These are phyloP conservation scores for Spicauda simplicius DNA, from an alignment of 2,888 invertebrate genomes.

Conservation along the genomic window DNA sequence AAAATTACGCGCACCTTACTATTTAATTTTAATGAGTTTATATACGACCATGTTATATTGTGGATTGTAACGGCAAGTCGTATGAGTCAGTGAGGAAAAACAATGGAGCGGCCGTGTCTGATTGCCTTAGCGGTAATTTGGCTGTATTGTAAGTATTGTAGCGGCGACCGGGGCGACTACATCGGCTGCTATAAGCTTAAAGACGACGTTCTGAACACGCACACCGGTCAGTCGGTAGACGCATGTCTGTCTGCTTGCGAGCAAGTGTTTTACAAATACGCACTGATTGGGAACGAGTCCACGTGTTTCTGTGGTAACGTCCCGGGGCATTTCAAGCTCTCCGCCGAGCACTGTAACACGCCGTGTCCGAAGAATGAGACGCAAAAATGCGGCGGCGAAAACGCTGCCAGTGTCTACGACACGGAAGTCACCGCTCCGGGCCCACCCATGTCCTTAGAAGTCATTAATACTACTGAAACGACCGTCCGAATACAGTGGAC, in stretches of 20 bases:
- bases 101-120: conserved; percentile 62
- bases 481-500: conserved; percentile 86
- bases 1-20: background rate
- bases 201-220: conserved; percentile 69
- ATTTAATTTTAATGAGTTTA: background rate
- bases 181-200: conserved; percentile 72
- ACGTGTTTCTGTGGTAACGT: conserved; percentile 76
- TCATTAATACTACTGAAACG: conserved; percentile 86
- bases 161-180: conserved; percentile 72
- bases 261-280: conserved; percentile 75
- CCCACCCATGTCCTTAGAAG: conserved; percentile 86
- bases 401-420: conserved; percentile 88
- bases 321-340: conserved; percentile 72
- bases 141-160: conserved; percentile 39
- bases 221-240: conserved; percentile 78
- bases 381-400: conserved; percentile 88
- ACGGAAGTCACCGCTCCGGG: conserved; percentile 88
- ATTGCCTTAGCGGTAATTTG: conserved; percentile 13
- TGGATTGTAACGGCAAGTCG: conserved; percentile 25
- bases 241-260: conserved; percentile 77
- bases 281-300: conserved; percentile 72
- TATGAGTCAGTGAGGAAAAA: conserved; percentile 57
- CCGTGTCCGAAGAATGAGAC: conserved; percentile 86
- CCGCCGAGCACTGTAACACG: conserved; percentile 76
- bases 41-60: conserved; percentile 10